A percentile compares a stretch with the other conserved stretches of the same genome.
phyloP scores from a whole-genome alignment of 2,113 vertebrate genomes.

The Aegotheles bennettii region DNA sequence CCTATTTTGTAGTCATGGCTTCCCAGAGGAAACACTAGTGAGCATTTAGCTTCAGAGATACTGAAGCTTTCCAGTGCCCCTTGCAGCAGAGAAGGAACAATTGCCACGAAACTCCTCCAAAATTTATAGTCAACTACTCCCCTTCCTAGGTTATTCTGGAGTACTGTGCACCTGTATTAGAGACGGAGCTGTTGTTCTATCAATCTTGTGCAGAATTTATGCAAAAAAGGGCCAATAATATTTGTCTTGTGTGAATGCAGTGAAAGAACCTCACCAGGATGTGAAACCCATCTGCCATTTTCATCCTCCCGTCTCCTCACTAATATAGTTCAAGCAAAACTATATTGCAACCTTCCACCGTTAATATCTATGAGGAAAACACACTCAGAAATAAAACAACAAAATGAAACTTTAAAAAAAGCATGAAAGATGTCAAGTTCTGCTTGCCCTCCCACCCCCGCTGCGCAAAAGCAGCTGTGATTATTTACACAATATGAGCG shows the following conservation, averaged over 20 bases:
- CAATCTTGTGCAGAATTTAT: not conserved
- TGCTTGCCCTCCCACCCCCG: rapidly evolving
- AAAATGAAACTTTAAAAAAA: not conserved
- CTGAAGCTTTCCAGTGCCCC: not conserved
- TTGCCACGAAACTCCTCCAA: not conserved
- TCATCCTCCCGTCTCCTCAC: not conserved
- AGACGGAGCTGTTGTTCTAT: not conserved
- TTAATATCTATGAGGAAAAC: not conserved
- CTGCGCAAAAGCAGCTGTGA: not conserved
- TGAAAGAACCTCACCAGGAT: not conserved
- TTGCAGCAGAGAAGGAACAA: not conserved
- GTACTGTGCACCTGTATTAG: not conserved
- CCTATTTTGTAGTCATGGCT: not conserved
- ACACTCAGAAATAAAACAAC: not conserved
- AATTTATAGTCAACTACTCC: not conserved
- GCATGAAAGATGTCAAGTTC: not conserved
- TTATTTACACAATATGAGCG: not conserved
- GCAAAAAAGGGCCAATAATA: not conserved
- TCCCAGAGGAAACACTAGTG: not conserved
- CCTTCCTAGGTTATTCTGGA: not conserved
- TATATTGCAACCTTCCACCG: not conserved
- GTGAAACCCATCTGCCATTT: not conserved
- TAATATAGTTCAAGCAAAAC: not conserved
- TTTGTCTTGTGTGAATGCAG: not conserved
- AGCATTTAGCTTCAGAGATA: not conserved